These are phyloP conservation scores for Epistrophella euchroma DNA, from an alignment of 2,888 invertebrate species.

Conservation along the genomic window DNA sequence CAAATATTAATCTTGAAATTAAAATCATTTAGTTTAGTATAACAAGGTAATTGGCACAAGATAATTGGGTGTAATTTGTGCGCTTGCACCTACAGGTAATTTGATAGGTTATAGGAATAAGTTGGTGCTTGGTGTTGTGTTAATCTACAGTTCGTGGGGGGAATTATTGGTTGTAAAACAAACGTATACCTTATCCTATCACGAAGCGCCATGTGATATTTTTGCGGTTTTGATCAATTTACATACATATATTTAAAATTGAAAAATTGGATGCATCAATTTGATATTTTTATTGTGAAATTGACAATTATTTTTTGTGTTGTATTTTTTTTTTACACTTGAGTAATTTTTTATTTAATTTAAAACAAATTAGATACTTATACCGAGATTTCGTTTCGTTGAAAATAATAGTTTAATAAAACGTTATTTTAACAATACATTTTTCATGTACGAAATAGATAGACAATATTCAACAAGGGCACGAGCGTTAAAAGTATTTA, in stretches of 20 bases:
- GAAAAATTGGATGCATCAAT: background rate
- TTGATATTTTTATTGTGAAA: background rate
- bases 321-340: background rate
- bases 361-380: background rate
- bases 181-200: no score
- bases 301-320: background rate
- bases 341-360: background rate
- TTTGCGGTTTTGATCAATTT: background rate
- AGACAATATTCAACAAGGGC: background rate
- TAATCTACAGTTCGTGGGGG: background rate
- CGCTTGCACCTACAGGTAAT: constrained; percentile 37
- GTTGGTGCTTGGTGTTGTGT: background rate
- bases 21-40: constrained; percentile 64
- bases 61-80: constrained; percentile 70
- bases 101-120: background rate
- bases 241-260: no score
- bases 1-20: constrained; percentile 70
- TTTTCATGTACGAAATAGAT: background rate
- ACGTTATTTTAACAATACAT: background rate
- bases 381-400: background rate
- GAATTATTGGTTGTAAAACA: background rate
- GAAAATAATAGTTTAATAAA: background rate
- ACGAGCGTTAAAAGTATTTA: background rate
- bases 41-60: constrained; percentile 65
- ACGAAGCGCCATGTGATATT: background rate